Base-by-base conservation (phyloP, 2,888 invertebrate species). In the Chrysina gloriosa region DNA sequence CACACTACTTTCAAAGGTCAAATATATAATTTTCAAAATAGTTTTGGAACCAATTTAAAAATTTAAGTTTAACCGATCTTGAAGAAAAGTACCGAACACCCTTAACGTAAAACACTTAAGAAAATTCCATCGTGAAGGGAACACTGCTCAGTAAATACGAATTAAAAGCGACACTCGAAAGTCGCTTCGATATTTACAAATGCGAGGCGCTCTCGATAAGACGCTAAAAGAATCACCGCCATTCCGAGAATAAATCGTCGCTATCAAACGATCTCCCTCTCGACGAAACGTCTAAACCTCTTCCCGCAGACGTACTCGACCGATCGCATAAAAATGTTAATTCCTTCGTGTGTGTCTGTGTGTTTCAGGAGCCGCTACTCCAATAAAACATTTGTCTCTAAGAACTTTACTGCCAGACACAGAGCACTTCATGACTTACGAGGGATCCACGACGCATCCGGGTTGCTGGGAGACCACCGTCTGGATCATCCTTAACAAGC, bases 401-500 rank as follows among this genome's bases (percentile, higher is more conserved):
- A 90, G 92, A 77, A 92, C 92, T 65, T 85, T 98, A 65, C 88
- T 98, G 77, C 98, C 98, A 71, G 92, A 92, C 80, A 98, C 96
- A 47, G 91, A 92, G 77, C 93, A 95, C 82, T 99, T 96, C 85
- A 94, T 99, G 86, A 98, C 98, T 27, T 99, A 98, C 84, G 97
- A 98, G 82, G 98, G 98, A 21, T 97, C 97, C 74, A 93, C 97
- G 75, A 98, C 98, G 65, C 96, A 96, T 84, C 98, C 98, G 5
- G 96, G 97, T 56, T 99, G 98, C 84, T 96, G 97, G 93, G 98
- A 99, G 85, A 98, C 98, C n/a, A 96, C 97, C 36, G 96, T 97
- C 69, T 99, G 98, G 98, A 91, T 98, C 80, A 94, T 99, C 78
- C 90, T 97, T 84, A 98, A 98, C 86, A 97, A 96, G 84, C 98